Base-by-base conservation (phyloP, 2,113 vertebrate species). In the Hucho hucho region DNA sequence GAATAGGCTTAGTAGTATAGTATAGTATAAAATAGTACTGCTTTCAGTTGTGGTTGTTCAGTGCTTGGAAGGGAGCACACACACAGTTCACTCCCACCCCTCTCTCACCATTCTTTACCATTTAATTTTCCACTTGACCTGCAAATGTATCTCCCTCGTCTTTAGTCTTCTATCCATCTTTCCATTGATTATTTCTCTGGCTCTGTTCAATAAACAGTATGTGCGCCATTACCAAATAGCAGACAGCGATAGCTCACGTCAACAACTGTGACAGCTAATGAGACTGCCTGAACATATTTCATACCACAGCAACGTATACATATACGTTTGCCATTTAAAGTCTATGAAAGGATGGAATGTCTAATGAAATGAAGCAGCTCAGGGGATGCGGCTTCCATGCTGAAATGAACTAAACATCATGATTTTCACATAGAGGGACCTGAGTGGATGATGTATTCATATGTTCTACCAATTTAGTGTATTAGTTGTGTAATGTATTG, bases 41-140 rank as follows among this genome's bases (percentile, higher is more conserved):
- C 4, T 6, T 53, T 53, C 16, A 16, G 49, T 18, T 18, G 14
- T 18, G 49, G 3, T 18, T 53, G 49, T 53, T 18, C 13, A 16
- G 49, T 53, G 49, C 4, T 14, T 53, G 49, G 47, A 53, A 53
- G 12, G 49, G 49, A 53, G 49, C 37, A 11, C 37, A 43, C 37
- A 43, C 9, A 43, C 37, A 26, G 12, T 14, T 22, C 11, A 18
- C 4, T 26, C 12, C 64, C 25, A 6, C 26, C 22, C 26, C 14
- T 29, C 64, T 28, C 24, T 29, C 13, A 18, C 64, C 64, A 32
- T 32, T 37, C 7, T 20, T 69, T 65, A 58, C 25, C 78, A 74
- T 87, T 87, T 87, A 63, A 85, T 89, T 86, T 88, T 90, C 79
- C 77, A 83, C 78, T 90, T 86, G 84, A 79, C 84, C 82, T 78